Conservation (phyloP, 2,888 invertebrate species). For the Amitus sp. region DNA sequence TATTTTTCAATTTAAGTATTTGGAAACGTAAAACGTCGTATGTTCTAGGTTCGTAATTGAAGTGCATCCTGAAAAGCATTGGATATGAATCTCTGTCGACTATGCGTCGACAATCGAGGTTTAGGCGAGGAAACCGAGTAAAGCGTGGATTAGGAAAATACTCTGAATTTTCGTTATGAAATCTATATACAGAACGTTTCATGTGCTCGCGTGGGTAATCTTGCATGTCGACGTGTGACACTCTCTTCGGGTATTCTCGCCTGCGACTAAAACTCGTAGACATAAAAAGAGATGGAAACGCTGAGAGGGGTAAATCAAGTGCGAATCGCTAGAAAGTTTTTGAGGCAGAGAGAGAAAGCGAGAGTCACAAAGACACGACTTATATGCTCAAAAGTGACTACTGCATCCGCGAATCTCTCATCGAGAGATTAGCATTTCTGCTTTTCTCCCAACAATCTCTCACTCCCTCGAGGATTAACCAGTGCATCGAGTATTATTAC, state of each 20-base stretch:
- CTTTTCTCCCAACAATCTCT: conserved; percentile 63
- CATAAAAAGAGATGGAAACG: conserved; percentile 31
- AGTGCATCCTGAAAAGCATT: conserved; percentile 8
- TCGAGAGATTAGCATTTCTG: conserved; percentile 65
- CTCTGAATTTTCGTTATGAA: conserved; percentile 52
- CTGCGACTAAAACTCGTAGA: conserved; percentile 38
- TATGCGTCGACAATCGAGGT: conserved; percentile 39
- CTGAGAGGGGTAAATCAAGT: conserved; percentile 31
- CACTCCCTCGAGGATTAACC: conserved; percentile 63
- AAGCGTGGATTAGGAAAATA: conserved; percentile 54
- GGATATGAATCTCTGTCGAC: conserved; percentile 25
- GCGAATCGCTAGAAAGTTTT: conserved; percentile 34
- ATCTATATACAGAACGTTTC: conserved; percentile 44
- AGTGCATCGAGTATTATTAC: conserved; percentile 64
- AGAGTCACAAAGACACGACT: conserved; percentile 36
- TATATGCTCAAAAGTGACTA: conserved; percentile 43
- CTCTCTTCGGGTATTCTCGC: conserved; percentile 42
- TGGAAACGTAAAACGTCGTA: too few species aligned
- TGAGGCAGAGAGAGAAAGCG: conserved; percentile 25
- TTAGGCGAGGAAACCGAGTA: conserved; percentile 46
- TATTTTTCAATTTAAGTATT: too few species aligned
- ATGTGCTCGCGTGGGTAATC: conserved; percentile 48
- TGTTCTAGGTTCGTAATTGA: not conserved
- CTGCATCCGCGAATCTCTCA: conserved; percentile 56
- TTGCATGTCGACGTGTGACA: conserved; percentile 36